These are phyloP conservation scores for Callimorpha dominula DNA, from an alignment of 2,888 invertebrate species.

Conservation along the genomic window DNA sequence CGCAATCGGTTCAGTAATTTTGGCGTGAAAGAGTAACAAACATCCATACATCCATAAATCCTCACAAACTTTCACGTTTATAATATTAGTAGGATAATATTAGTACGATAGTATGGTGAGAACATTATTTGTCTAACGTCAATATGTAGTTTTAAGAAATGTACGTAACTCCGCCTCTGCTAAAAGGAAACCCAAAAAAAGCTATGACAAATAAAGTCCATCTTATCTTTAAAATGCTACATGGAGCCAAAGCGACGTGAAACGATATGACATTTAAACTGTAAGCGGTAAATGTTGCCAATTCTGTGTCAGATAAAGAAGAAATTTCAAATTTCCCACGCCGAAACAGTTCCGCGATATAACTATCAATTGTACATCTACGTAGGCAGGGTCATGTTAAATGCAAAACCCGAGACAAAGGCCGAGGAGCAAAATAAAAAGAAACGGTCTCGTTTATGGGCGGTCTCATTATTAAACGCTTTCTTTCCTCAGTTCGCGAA, in stretches of 20 bases:
- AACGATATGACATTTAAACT: slow-evolving; percentile 41
- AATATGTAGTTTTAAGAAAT: too few relatives aligned
- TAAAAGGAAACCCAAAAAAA: not conserved
- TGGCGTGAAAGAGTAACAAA: too few relatives aligned
- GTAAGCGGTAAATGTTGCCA: slow-evolving; percentile 51
- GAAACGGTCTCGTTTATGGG: slow-evolving; percentile 68
- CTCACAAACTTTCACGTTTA: too few relatives aligned
- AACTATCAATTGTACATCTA: slow-evolving; percentile 29
- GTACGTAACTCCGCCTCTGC: not conserved
- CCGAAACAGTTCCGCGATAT: slow-evolving; percentile 33
- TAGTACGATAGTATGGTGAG: too few relatives aligned
- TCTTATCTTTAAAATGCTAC: not conserved
- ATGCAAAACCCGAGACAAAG: slow-evolving; percentile 67
- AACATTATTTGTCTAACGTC: too few relatives aligned
- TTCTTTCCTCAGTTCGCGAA: slow-evolving; percentile 63
- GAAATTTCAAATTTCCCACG: slow-evolving; percentile 43
- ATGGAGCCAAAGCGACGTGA: slow-evolving; percentile 27
- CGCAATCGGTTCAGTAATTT: too few relatives aligned
- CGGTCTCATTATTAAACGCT: slow-evolving; percentile 76
- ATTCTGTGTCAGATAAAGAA: slow-evolving; percentile 55
- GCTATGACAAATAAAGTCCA: not conserved
- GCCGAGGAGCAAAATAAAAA: slow-evolving; percentile 70
- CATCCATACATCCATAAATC: too few relatives aligned
- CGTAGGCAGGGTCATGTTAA: slow-evolving; percentile 50
- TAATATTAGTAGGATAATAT: too few relatives aligned